Evolutionary conservation across 2,113 vertebrate genomes (phyloP), one percentile per base, ranked within the genome.

Genomic region (Sciurus niger): DNA sequence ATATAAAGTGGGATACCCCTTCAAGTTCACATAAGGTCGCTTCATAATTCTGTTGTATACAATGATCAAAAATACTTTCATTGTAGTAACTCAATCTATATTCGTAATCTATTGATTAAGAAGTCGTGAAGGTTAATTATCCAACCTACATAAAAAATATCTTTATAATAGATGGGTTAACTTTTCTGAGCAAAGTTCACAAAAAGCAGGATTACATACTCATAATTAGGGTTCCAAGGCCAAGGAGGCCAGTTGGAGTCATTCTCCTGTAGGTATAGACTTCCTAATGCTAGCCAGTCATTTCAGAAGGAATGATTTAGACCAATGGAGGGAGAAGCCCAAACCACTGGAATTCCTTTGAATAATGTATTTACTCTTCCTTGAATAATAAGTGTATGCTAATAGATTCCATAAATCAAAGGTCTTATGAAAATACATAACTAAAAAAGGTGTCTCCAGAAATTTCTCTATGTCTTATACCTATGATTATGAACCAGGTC

Each of bases 301-400:
- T 63, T 93, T 90, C 67, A 90, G 60, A 95, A 80, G 80, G 55
- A 96, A 89, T 4, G 30, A 94, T 10, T 78, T 43, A 89, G 40
- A 67, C n/a, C 70, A 78, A 90, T 1, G 10, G 8, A 67, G 20
- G 60, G 20, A 82, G 46, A 78, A 24, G 8, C 4, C 70, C 88
- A 72, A 80, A 60, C 20, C 28, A 25, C 32, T 30, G 48, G n/a
- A 73, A 83, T 74, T 2, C 43, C 18, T 90, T 4, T 94, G 48
- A 80, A 95, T 84, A 96, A 93, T 76, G 67, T 25, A 95, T 32
- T 77, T 95, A 67, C 43, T 83, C 74, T 83, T 67, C 70, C 55
- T 77, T 40, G 77, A 93, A 72, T 82, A 84, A 95, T 16, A 94
- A 83, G 32, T 43, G 11, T 48, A 89, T 67, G 55, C 34, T 95